These are phyloP conservation scores for Drosophila peninsularis DNA, from an alignment of 2,888 invertebrate genomes.

Conservation along the genomic window DNA sequence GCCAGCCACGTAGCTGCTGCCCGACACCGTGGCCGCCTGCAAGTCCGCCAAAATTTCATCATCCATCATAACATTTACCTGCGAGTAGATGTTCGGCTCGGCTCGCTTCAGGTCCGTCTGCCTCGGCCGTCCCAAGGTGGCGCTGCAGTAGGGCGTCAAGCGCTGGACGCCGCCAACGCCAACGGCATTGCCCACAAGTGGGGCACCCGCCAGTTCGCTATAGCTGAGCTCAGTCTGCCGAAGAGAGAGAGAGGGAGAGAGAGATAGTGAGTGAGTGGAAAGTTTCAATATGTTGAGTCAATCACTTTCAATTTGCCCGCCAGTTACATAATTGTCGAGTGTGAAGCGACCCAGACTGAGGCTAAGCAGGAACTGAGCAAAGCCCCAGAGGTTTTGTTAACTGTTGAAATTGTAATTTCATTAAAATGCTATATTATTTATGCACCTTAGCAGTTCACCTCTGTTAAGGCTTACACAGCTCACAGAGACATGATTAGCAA, in stretches of 20 bases:
- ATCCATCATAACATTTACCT: slow-evolving; percentile 84
- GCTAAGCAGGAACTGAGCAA: neutral
- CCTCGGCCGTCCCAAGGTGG: slow-evolving; percentile 84
- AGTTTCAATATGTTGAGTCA: slow-evolving; percentile 27
- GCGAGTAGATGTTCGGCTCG: slow-evolving; percentile 85
- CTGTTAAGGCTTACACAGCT: neutral
- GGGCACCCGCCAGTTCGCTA: slow-evolving; percentile 77
- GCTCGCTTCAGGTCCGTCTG: slow-evolving; percentile 83
- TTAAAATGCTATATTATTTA: neutral
- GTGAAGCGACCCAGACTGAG: slow-evolving; percentile 4
- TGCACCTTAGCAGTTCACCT: neutral
- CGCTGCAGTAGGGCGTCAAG: slow-evolving; percentile 84
- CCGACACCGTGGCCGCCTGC: slow-evolving; percentile 63
- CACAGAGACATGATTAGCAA: no score
- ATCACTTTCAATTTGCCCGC: slow-evolving; percentile 33
- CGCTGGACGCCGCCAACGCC: slow-evolving; percentile 72
- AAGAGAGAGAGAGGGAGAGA: neutral
- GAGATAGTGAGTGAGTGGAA: neutral
- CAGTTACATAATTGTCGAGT: slow-evolving; percentile 43
- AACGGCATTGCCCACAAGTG: slow-evolving; percentile 66
- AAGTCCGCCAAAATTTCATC: slow-evolving; percentile 75
- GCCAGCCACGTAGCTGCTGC: slow-evolving; percentile 68
- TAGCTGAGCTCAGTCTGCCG: slow-evolving; percentile 83
- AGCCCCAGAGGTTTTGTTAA: neutral
- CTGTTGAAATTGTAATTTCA: neutral